Percentiles rank a stretch among this genome's conserved stretches.
phyloP scores from a whole-genome alignment of 2,888 invertebrate species.

The Eulithis prunata region DNA sequence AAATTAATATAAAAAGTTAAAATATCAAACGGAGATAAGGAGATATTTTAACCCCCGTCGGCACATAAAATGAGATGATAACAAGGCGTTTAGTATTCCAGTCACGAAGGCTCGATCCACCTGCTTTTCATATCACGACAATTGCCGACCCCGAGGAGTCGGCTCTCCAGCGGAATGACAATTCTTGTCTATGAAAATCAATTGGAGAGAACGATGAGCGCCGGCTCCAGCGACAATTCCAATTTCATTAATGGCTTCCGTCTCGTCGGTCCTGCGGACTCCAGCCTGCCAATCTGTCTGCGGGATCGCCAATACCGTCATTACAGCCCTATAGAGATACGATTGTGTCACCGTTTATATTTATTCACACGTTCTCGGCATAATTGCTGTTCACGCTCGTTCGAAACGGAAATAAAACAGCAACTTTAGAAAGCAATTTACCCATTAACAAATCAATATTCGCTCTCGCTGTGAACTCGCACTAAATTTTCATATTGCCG shows the following conservation, averaged over 20 bases:
- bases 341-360: constrained; percentile 35
- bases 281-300: constrained; percentile 47
- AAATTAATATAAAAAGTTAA: constrained; percentile 65
- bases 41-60: constrained; percentile 72
- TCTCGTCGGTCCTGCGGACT: constrained; percentile 57
- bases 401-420: constrained; percentile 14
- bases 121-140: constrained; percentile 83
- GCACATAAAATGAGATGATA: constrained; percentile 74
- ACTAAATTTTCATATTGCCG: constrained; percentile 37
- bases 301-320: constrained; percentile 39
- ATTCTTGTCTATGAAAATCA: constrained; percentile 80
- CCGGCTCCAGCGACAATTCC: constrained; percentile 68
- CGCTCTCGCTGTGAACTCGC: constrained; percentile 27
- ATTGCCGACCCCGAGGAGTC: constrained; percentile 76
- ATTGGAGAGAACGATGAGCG: constrained; percentile 71
- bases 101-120: constrained; percentile 75
- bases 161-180: constrained; percentile 74
- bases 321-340: constrained; percentile 38
- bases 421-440: constrained; percentile 23
- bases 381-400: neutral
- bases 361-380: constrained; percentile 24
- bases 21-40: constrained; percentile 62
- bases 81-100: constrained; percentile 78
- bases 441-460: constrained; percentile 30
- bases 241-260: constrained; percentile 78